Base-by-base conservation (phyloP, 2,113 vertebrate species). In the Entelurus aequoreus region DNA sequence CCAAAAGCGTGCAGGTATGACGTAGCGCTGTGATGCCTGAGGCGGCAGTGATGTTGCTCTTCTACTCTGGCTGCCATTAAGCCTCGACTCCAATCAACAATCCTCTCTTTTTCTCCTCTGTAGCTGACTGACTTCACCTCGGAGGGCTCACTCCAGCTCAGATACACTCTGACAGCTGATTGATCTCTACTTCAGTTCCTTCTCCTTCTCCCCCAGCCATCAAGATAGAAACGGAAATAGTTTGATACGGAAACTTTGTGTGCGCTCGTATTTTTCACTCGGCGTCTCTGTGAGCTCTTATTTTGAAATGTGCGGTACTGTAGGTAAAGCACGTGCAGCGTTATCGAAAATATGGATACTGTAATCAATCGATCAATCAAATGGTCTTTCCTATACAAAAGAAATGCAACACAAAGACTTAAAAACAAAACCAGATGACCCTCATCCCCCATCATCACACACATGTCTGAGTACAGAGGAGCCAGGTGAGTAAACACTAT, bases 81-180 rank as follows among this genome's bases (percentile, higher is more conserved):
- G 64, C 65, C 62, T 48, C 21, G 69, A 56, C 71, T 71, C 72
- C 71, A 80, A 79, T 83, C 76, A 81, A 73, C 80, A 63, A 80
- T 69, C 58, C 7, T 59, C 64, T 60, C 38, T 56, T 57, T 65
- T 36, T 69, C 79, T 74, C 69, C 21, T 56, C 60, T 65, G 36
- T 69, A 79, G 72, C 69, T 66, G 65, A 54, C 65, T 69, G 1
- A 63, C 65, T 79, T 81, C 48, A 72, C 65, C 76, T 83, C 71
- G 8, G 35, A 72, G 60, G 61, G 52, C 61, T 53, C 48, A 48
- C 69, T 81, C 64, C 56, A 59, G 36, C 49, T 70, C 62, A 58
- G 66, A 73, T 55, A 55, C 6, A 8, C 62, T 10, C 63, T 57
- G 69, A 79, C 73, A 63, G 60, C 69, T 78, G 72, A 84, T 61